Conservation (phyloP, 2,113 vertebrate genomes). For the Lamprotornis superbus region DNA sequence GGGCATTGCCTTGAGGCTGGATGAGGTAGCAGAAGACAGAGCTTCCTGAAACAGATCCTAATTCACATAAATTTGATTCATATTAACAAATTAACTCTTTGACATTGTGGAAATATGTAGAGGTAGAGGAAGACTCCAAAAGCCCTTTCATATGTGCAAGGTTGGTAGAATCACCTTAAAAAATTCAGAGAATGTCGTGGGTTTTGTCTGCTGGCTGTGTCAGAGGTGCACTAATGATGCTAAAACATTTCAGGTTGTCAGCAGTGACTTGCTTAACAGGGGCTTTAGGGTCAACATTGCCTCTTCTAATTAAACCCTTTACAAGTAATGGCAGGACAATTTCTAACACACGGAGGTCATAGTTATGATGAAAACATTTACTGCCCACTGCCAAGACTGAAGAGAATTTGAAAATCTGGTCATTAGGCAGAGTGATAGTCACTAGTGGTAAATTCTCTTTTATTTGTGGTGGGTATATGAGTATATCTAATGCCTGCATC, state of each 20-base stretch:
- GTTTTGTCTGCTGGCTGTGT: background rate
- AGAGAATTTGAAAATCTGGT: background rate
- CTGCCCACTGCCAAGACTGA: background rate
- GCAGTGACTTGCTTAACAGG: background rate
- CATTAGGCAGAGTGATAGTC: background rate
- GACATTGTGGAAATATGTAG: background rate
- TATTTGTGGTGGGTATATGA: background rate
- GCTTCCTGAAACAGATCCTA: background rate
- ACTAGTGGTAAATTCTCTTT: background rate
- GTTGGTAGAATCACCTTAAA: background rate
- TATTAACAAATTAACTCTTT: background rate
- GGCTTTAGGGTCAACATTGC: background rate
- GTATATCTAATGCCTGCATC: background rate
- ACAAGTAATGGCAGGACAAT: background rate
- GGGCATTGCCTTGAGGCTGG: background rate
- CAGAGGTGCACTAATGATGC: background rate
- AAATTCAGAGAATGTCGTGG: background rate
- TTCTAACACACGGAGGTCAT: background rate
- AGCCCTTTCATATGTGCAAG: background rate
- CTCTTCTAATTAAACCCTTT: constrained; percentile 8
- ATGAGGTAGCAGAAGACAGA: background rate
- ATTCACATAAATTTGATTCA: background rate
- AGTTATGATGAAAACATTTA: background rate
- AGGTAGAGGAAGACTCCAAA: background rate
- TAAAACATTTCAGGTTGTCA: background rate